These are phyloP conservation scores for Oreonectes daqikongensis DNA, from an alignment of 2,797 vertebrate species.

Conservation along the genomic window DNA sequence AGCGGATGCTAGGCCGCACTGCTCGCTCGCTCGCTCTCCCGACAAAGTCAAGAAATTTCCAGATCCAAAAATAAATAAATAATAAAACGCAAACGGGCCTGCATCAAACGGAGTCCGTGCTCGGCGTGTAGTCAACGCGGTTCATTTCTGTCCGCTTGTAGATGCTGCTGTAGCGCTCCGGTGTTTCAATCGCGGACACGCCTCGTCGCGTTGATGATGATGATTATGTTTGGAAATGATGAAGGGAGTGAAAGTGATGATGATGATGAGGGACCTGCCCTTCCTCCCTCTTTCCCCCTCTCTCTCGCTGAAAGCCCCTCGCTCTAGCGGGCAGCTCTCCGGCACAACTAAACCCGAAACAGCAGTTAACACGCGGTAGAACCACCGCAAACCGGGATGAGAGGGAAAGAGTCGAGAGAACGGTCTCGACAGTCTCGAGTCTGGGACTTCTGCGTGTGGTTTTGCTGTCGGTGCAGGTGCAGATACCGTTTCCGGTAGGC, in stretches of 20 bases:
- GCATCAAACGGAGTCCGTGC: conserved; percentile 61
- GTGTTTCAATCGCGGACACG: conserved; percentile 33
- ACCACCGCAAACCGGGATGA: neutral
- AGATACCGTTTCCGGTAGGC: conserved; percentile 46
- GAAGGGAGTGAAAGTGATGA: conserved; percentile 49
- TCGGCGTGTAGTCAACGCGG: conserved; percentile 52
- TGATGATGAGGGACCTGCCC: conserved; percentile 38
- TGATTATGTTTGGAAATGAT: conserved; percentile 56
- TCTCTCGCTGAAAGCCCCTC: conserved; percentile 49
- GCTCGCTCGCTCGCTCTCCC: conserved; percentile 41
- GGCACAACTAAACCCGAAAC: neutral
- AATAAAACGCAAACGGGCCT: conserved; percentile 53
- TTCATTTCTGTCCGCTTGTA: conserved; percentile 56
- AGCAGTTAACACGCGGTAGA: neutral
- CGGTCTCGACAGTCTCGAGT: conserved; percentile 10
- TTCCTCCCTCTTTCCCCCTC: conserved; percentile 52
- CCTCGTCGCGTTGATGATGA: conserved; percentile 39
- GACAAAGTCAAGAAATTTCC: conserved; percentile 67
- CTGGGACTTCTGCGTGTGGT: neutral
- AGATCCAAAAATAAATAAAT: conserved; percentile 64
- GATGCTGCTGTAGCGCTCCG: neutral
- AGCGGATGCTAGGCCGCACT: conserved; percentile 54
- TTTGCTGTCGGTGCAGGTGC: conserved; percentile 42
- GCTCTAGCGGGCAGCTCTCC: conserved; percentile 35
- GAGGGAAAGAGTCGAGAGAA: neutral